Conservation (phyloP, 2,113 vertebrate genomes). For the Malurus melanocephalus region DNA sequence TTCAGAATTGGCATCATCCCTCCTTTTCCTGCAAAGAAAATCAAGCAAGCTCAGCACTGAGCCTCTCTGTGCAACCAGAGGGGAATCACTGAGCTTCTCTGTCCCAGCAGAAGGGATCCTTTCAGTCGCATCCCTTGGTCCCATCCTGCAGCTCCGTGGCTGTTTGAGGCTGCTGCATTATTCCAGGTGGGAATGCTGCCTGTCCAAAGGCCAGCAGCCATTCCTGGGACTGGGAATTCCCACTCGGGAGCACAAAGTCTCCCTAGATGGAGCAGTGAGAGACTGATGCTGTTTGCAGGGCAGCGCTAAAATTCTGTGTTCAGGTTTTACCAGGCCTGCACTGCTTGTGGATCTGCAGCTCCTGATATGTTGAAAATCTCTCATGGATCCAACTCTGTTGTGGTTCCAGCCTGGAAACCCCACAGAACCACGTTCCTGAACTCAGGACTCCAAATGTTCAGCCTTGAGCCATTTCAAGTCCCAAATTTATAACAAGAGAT, state of each 20-base stretch:
- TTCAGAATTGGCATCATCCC: constrained; percentile 75
- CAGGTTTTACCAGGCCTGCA: not conserved
- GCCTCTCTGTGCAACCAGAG: constrained; percentile 57
- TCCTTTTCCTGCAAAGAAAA: constrained; percentile 76
- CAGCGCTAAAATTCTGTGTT: not conserved
- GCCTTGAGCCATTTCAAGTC: not conserved
- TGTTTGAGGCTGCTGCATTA: not conserved
- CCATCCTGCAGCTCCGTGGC: constrained; percentile 27
- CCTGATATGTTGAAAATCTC: accelerated
- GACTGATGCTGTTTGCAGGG: not conserved
- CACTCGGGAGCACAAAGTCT: not conserved
- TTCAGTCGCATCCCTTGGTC: constrained; percentile 60
- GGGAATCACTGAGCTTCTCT: constrained; percentile 69
- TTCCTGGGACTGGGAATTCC: not conserved
- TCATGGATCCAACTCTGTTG: not conserved
- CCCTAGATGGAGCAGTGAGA: not conserved
- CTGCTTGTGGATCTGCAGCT: not conserved
- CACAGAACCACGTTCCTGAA: not conserved
- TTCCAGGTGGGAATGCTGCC: not conserved
- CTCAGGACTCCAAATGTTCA: not conserved
- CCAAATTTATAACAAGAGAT: not conserved
- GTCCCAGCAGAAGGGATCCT: constrained; percentile 60
- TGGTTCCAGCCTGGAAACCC: not conserved
- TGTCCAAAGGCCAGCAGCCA: not conserved
- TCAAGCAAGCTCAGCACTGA: constrained; percentile 72